Evolutionary conservation across 2,888 invertebrate genomes (phyloP), one percentile per base, ranked within the genome.

Genomic region (Shargacucullia verbasci): DNA sequence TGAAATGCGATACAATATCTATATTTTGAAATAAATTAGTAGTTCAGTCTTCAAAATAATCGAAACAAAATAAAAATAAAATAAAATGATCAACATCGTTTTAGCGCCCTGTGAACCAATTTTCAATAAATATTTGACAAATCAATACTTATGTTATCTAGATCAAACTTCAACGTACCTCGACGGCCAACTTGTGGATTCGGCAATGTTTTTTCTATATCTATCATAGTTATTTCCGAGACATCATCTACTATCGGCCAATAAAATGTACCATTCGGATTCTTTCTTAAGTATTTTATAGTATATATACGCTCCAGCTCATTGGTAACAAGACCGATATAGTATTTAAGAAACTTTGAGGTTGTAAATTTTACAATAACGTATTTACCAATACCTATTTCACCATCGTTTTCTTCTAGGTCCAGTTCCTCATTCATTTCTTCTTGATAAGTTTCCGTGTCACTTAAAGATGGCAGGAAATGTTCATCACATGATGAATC

Each of bases 401-500:
- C 46, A 50, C 20, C 35, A 40, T 27, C 27, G 34, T 49, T 35
- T 33, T 39, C 57, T 46, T 52, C 57, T 37, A 43, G 44, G 43
- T 37, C 52, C 52, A 55, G 20, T 47, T 61, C 46, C 46, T 50
- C 55, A 47, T 56, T 35, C n/a, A 59, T 48, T 59, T 60, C 48
- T 53, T 48, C 56, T 44, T 52, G 12, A 34, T 56, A 61, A 45
- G 56, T 61, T 61, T 61, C 49, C 33, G 56, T 60, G 52, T 56
- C 56, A 47, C 60, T 60, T 29, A 35, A 6, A 43, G 47, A 60
- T 41, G 50, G 44, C 43, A 60, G 50, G 47, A 60, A 60, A 60
- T 47, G 40, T 56, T 25, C 55, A 47, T 60, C 60, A 56, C 43
- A 52, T 43, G 47, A 56, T 10, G 55, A 60, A 60, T 55, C 60